Percentiles rank a stretch among this genome's conserved stretches.
Evolutionary conservation across 2,888 invertebrate species (phyloP).

Genomic region (Parnassius orleans): DNA sequence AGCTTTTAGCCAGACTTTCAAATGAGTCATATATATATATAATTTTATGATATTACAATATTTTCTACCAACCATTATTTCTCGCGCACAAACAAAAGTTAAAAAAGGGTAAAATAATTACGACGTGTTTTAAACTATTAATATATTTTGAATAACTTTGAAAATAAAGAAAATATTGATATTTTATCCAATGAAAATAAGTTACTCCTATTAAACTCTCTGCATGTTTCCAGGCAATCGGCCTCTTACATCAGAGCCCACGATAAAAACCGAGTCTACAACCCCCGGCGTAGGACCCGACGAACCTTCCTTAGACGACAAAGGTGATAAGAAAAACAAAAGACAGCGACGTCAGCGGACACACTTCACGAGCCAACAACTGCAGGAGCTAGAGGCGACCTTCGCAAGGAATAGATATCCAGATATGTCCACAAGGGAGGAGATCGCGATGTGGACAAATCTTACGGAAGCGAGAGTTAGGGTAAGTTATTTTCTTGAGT

Average conservation of each 20-base stretch:
- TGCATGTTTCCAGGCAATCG: conserved; percentile 45
- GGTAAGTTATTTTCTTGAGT: conserved; percentile 84
- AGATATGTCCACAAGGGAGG: conserved; percentile 99
- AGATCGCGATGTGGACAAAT: conserved; percentile 99
- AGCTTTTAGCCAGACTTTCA: too few species aligned
- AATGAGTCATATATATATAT: too few species aligned
- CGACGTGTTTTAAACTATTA: too few species aligned
- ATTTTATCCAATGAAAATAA: too few species aligned
- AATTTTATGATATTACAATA: too few species aligned
- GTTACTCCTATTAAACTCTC: conserved; percentile 1
- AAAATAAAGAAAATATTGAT: too few species aligned
- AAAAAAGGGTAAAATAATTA: too few species aligned
- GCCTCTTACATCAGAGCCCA: conserved; percentile 78
- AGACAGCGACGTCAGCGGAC: conserved; percentile 96
- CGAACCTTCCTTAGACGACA: conserved; percentile 84
- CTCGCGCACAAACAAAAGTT: too few species aligned
- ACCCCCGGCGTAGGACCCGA: conserved; percentile 85
- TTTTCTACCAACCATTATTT: too few species aligned
- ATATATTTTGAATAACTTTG: too few species aligned
- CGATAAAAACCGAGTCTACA: conserved; percentile 87
- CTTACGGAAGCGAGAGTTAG: conserved; percentile 98
- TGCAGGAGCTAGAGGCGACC: conserved; percentile 97
- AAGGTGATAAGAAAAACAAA: conserved; percentile 92
- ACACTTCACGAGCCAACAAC: conserved; percentile 99
- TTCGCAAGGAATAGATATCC: conserved; percentile 99